Conservation (phyloP, 2,113 vertebrate species). For the Alexandromys fortis region DNA sequence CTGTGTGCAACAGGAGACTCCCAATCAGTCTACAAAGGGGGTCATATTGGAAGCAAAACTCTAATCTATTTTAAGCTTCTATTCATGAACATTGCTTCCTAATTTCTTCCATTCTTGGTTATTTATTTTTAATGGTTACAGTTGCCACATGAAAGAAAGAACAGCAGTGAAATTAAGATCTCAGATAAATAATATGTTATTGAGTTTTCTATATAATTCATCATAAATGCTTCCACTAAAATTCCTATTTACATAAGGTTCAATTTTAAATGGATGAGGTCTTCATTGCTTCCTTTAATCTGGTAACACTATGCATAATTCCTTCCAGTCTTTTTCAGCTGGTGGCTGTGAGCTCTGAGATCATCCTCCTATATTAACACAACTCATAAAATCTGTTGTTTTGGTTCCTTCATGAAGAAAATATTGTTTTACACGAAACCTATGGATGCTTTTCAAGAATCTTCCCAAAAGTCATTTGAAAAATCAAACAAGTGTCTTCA, state of each 20-base stretch:
- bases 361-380: not conserved
- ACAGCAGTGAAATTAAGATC: not conserved
- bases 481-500: not conserved
- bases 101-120: not conserved
- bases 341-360: not conserved
- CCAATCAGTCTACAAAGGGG: not conserved
- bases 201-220: slow-evolving; percentile 17
- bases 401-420: not conserved
- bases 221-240: not conserved
- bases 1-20: not conserved
- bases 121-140: not conserved
- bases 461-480: not conserved
- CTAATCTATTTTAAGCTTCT: not conserved
- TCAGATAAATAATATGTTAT: slow-evolving; percentile 16
- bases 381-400: not conserved
- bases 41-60: not conserved
- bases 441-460: not conserved
- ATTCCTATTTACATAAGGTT: not conserved
- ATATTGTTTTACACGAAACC: not conserved
- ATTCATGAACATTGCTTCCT: not conserved
- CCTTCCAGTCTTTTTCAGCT: not conserved
- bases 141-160: not conserved
- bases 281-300: not conserved
- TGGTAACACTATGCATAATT: not conserved
- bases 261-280: not conserved